Conservation (phyloP, 2,888 invertebrate species). For the Odontothrips loti region DNA sequence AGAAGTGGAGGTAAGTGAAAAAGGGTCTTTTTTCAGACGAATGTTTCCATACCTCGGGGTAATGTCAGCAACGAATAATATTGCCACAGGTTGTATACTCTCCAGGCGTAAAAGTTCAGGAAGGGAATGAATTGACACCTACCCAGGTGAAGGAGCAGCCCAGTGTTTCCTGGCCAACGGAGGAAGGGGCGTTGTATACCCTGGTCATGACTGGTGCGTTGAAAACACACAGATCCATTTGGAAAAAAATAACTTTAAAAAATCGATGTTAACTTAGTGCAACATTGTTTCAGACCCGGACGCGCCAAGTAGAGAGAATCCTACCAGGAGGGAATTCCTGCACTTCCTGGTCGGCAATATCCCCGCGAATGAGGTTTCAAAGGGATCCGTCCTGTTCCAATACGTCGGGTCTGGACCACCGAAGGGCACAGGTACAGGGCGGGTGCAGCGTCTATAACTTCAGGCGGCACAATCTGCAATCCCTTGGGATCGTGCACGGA, state of each 20-base stretch:
- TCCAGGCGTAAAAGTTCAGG: conserved; percentile 45
- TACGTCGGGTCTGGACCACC: conserved; percentile 84
- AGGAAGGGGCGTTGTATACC: conserved; percentile 59
- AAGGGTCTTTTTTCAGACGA: neutral
- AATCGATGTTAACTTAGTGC: too few species aligned
- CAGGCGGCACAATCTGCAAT: too few species aligned
- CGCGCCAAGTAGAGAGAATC: conserved; percentile 74
- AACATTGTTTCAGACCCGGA: conserved; percentile 63
- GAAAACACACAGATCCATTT: too few species aligned
- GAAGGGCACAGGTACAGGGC: conserved; percentile 42
- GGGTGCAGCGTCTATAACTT: too few species aligned
- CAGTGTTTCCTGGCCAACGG: conserved; percentile 44
- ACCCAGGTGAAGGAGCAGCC: conserved; percentile 55
- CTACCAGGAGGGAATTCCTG: conserved; percentile 77
- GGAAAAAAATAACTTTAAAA: too few species aligned
- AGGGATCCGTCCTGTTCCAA: conserved; percentile 68
- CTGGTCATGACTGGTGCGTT: conserved; percentile 61
- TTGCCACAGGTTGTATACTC: neutral
- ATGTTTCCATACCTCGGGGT: too few species aligned
- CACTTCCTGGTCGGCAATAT: conserved; percentile 88
- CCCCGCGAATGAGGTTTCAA: conserved; percentile 60
- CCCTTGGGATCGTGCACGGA: too few species aligned
- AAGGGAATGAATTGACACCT: conserved; percentile 69
- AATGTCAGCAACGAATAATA: too few species aligned
- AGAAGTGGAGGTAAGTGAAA: too few species aligned